phyloP scores from a whole-genome alignment of 1,140 invertebrate species.

The Orchesella cincta region DNA sequence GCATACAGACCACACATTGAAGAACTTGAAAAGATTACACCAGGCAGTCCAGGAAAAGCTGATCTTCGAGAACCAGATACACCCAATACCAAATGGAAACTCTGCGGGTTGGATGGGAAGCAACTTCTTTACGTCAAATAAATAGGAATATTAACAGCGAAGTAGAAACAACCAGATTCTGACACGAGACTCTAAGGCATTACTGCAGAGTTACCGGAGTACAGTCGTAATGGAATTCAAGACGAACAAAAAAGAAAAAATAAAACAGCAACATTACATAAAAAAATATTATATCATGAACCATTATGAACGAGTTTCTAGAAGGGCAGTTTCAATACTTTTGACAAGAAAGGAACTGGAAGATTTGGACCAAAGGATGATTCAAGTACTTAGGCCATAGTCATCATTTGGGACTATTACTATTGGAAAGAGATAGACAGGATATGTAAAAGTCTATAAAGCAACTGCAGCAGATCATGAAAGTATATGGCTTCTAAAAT shows the following conservation, averaged over 20 bases:
- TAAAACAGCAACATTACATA: no score
- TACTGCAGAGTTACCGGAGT: constrained; percentile 52
- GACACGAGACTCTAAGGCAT: constrained; percentile 91
- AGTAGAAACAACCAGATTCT: constrained; percentile 98
- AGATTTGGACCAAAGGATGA: constrained; percentile 92
- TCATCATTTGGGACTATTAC: constrained; percentile 97
- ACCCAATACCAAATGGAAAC: constrained; percentile 99
- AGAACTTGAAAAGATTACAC: constrained; percentile 96
- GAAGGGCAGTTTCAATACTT: constrained; percentile 98
- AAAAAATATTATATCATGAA: background rate
- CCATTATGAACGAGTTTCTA: background rate
- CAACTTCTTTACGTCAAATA: constrained; percentile 90
- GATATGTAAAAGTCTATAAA: no score
- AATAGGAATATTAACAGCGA: constrained; percentile 99
- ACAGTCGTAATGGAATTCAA: background rate
- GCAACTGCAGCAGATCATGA: background rate
- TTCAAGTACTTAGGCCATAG: constrained; percentile 97
- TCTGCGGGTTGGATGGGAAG: constrained; percentile 97
- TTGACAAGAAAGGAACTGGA: constrained; percentile 96
- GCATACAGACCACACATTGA: constrained; percentile 97
- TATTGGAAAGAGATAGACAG: constrained; percentile 94
- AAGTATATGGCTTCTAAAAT: background rate
- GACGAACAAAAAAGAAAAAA: background rate
- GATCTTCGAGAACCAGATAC: constrained; percentile 99
- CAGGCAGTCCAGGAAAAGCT: constrained; percentile 99